A percentile compares a stretch with the other conserved stretches of the same genome.
Evolutionary conservation across 2,797 vertebrate species (phyloP).

Genomic region (Platalea minor): DNA sequence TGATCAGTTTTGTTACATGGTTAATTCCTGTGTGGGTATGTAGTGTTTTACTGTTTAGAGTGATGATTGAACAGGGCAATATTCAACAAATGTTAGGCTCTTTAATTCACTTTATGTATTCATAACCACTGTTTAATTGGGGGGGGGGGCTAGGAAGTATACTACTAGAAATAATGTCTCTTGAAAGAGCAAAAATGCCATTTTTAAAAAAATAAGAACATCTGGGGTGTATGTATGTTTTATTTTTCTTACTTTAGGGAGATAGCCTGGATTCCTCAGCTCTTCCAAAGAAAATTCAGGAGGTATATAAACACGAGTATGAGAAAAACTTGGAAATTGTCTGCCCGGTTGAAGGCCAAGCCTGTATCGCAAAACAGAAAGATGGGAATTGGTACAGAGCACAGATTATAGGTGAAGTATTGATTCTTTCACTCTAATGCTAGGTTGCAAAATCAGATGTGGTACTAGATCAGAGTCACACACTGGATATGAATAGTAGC

Average conservation of each 20-base stretch:
- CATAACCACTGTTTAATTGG: not conserved
- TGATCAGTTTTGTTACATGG: not conserved
- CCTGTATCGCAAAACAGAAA: constrained; percentile 74
- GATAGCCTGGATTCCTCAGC: constrained; percentile 54
- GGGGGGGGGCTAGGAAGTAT: not conserved
- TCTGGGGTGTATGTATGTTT: not conserved
- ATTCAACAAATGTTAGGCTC: not conserved
- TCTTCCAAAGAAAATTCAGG: constrained; percentile 66
- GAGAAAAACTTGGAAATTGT: constrained; percentile 59
- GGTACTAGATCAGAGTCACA: not conserved
- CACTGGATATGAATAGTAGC: not conserved
- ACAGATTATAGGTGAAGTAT: constrained; percentile 72
- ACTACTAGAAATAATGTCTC: not conserved
- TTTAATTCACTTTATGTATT: not conserved
- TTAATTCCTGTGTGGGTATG: not conserved
- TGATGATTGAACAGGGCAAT: not conserved
- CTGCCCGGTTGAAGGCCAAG: constrained; percentile 72
- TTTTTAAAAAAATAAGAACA: not conserved
- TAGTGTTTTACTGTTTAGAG: not conserved
- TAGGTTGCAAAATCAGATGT: not conserved
- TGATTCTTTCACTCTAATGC: not conserved
- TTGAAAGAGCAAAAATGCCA: not conserved
- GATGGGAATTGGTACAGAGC: constrained; percentile 79
- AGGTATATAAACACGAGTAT: constrained; percentile 59
- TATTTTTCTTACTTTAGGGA: constrained; percentile 53